Evolutionary conservation across 2,888 invertebrate genomes (phyloP), one percentile per base, ranked within the genome.

Genomic region (Priapulus caudatus): DNA sequence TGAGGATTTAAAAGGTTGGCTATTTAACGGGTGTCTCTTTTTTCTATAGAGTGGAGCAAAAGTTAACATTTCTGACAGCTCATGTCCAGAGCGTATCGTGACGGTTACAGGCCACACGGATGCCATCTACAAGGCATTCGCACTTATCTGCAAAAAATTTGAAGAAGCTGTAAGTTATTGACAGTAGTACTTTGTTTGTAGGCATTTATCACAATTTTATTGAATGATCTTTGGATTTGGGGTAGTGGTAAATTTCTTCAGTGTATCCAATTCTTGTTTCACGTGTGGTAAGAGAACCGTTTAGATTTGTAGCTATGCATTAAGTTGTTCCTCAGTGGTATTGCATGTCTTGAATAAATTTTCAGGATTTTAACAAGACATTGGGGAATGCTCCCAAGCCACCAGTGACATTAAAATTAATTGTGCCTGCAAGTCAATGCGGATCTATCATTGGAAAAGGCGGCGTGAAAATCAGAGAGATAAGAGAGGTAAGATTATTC

Each of bases 11-110:
- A n/a, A n/a, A n/a, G n/a, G n/a, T n/a, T n/a, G n/a, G n/a, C n/a
- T n/a, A n/a, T n/a, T n/a, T n/a, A n/a, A n/a, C n/a, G n/a, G n/a
- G n/a, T n/a, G n/a, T n/a, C n/a, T n/a, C n/a, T n/a, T n/a, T n/a
- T 33, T n/a, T 33, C n/a, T 33, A 10, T 64, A 71, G 71, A 72
- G 72, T 59, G 72, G 71, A 58, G 72, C 72, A 52, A 68, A 71
- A 59, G 72, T 72, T 49, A 72, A 72, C 64, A 72, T 72, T 58
- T 71, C 71, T 19, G 72, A 72, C 53, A 68, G 69, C 4, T 71
- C 71, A 2, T 71, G 71, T 60, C 71, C 72, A 3, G 72, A 72
- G 53, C 58, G 72, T 47, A 70, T 72, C 19, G 72, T 72, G 46
- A 71, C 71, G 16, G 66, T 70, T 20, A 71, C 69, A 2, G 71